Base-by-base conservation (phyloP, 2,797 vertebrate species). In the Gymnodraco acuticeps region DNA sequence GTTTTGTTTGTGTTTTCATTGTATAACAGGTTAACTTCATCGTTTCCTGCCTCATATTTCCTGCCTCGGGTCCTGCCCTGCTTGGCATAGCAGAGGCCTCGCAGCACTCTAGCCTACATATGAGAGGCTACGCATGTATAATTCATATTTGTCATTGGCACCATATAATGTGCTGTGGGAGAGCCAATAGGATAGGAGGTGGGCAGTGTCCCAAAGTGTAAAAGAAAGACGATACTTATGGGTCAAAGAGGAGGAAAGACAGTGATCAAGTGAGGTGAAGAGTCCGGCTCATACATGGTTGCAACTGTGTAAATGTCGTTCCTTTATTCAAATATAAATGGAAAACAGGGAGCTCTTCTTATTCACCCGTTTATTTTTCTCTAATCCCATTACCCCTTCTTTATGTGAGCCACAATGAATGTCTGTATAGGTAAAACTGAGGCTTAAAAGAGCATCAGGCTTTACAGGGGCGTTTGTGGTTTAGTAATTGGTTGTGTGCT, bases 11-110 rank as follows among this genome's bases (percentile, higher is more conserved):
- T 47, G 60, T 87, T 75, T 76, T 84, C 31, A 64, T 90, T 79
- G 82, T 47, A 50, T 55, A 85, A 75, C 64, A 23, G 46, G 58
- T 75, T 82, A 48, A 60, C 42, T 70, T 71, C 12, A 65, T 52
- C 0, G 62, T 77, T 87, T 85, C 75, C 77, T 72, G 82, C 82
- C 81, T 82, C 56, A 50, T 48, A 71, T 73, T 87, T 86, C 82
- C 79, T 86, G 86, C 87, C 92, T 87, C 66, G 46, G 53, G 87
- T 87, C 68, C 70, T 93, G 89, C 72, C 87, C 92, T 75, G 78
- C 63, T 93, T 93, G 90, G 90, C 91, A 86, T 63, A 53, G 69
- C 65, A 15, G 19, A 70, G 63, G 80, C 82, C 91, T 83, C 47
- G 74, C 67, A 77, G 93, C 81, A 47, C 71, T 81, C 7, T 64